Evolutionary conservation across 2,888 invertebrate genomes (phyloP), one percentile per base, ranked within the genome.

Genomic region (Spilarctia lutea): DNA sequence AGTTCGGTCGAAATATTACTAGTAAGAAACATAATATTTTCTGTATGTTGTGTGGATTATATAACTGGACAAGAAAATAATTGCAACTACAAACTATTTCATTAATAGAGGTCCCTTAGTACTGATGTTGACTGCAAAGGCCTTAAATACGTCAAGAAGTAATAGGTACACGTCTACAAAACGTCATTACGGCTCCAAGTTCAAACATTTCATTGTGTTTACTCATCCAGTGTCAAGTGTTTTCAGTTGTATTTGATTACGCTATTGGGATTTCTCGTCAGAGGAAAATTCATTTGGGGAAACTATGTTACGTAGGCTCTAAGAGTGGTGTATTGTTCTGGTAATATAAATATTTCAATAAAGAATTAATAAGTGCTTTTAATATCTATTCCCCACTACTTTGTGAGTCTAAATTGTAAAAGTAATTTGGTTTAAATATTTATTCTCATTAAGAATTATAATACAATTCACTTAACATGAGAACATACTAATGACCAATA

Each of bases 151-250:
- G 18, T 18, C 16, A 30, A 45, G 7, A 67, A 67, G 20, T 1
- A n/a, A 27, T 66, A 10, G 24, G 24, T 65, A 27, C 27, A 39
- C 24, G 16, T 42, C 27, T 67, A 67, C 27, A 42, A 67, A 18
- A n/a, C 30, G 30, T 1, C 30, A 67, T 45, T 42, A n/a, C 1
- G 16, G 13, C n/a, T 42, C 7, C n/a, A 6, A n/a, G 35, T 16
- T 39, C 39, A 66, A 66, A 66, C 42, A 39, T 66, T 66, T 66
- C 24, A n/a, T 42, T 11, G n/a, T n/a, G n/a, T 24, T 45, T 67
- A 63, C 2, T n/a, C 16, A 30, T 63, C 18, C 30, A 30, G 30
- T 30, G 63, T 30, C 18, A 63, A 63, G 30, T 63, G 30, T 63
- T 63, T 63, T 30, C 18, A 18, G 18, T 30, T 11, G 30, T 18